Base-by-base conservation (phyloP, 2,888 invertebrate genomes). In the Leptopterna dolabrata region DNA sequence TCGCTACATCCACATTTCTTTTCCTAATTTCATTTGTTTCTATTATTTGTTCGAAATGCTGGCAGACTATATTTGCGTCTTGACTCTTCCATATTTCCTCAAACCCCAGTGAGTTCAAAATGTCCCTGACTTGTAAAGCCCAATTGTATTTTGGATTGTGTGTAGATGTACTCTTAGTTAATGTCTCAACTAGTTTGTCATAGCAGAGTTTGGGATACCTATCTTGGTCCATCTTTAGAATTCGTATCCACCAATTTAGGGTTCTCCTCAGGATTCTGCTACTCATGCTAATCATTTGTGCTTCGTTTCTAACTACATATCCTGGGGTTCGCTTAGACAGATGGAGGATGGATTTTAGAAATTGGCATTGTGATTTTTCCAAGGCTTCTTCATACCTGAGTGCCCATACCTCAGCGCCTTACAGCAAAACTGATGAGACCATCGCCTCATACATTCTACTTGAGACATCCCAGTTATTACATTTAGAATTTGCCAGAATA, bases 391-490 rank as follows among this genome's bases (percentile, higher is more conserved):
- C 11, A 29, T 85, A 85, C 19, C 51, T 71, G n/a, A 43, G 41
- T 16, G 45, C 76, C 85, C 85, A 85, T 9, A 76, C n/a, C 55
- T 85, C 85, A 7, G 51, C 45, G 0, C 73, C 73, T 27, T 85
- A 85, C 14, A 85, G 45, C 19, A 70, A 13, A 3, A 83, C 83
- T n/a, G 80, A 80, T 6, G 80, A 24, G 1, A 80, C 36, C 45
- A 80, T 80, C 3, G 80, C 45, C 0, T 27, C 36, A 36, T 47
- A 45, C 27, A 47, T 41, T 27, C 47, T 80, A 45, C 47, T 0
- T 0, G 27, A 27, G 7, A 27, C 6, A 6, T 80, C 29, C 80
- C 80, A 80, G 1, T 11, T 4, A 27, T 3, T 24, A 27, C 80
- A 80, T 27, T 80, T 80, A 11, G 76, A 14, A 9, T 1, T 30